A percentile compares a stretch with the other conserved stretches of the same genome.
Evolutionary conservation across 1,140 invertebrate species (phyloP).

Genomic region (Bombus balteatus): DNA sequence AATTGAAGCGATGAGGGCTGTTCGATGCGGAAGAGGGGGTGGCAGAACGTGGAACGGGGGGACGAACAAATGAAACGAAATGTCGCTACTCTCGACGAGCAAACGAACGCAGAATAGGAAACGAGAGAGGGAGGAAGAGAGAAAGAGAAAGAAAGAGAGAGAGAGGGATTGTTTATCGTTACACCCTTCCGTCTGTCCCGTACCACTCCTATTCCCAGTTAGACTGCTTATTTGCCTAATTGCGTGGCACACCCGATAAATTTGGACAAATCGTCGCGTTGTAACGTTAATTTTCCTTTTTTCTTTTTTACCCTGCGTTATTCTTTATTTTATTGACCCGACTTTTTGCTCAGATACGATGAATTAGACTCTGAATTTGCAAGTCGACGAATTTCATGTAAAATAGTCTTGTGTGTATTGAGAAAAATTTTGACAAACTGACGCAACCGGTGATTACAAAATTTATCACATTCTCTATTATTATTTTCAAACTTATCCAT

Average conservation of each 20-base stretch:
- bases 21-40: constrained; percentile 68
- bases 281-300: constrained; percentile 70
- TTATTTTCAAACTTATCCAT: too few relatives aligned
- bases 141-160: constrained; percentile 58
- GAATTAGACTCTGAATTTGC: background rate
- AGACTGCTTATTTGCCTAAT: constrained; percentile 82
- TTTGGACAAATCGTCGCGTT: constrained; percentile 77
- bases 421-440: background rate
- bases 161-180: constrained; percentile 80
- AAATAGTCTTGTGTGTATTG: background rate
- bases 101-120: constrained; percentile 66
- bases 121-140: constrained; percentile 50
- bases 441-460: too few relatives aligned
- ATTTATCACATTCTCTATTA: too few relatives aligned
- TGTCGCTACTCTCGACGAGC: constrained; percentile 75
- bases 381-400: background rate
- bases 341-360: background rate
- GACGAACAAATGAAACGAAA: constrained; percentile 82
- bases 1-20: constrained; percentile 71
- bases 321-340: background rate
- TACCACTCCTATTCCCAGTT: constrained; percentile 74
- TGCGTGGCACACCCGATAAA: constrained; percentile 77
- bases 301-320: background rate
- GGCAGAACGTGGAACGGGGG: constrained; percentile 65
- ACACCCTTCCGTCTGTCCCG: constrained; percentile 75